These are phyloP conservation scores for Nanger granti DNA, from an alignment of 2,113 vertebrate genomes.

Conservation along the genomic window DNA sequence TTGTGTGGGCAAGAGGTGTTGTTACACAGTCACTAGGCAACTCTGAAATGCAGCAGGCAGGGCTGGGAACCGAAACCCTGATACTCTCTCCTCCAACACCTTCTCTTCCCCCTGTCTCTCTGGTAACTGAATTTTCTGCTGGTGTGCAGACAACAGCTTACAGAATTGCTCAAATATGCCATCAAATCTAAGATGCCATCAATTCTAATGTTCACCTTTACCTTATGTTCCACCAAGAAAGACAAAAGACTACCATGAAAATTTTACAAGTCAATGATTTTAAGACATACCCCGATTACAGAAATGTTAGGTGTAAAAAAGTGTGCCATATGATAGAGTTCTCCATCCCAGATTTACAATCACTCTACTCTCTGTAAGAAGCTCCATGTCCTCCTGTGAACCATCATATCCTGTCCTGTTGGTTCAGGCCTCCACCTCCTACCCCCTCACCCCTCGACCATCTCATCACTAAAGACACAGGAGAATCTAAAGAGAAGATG, in stretches of 20 bases:
- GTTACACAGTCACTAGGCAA: background rate
- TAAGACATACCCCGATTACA: background rate
- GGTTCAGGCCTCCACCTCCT: background rate
- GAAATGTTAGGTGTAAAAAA: constrained; percentile 10
- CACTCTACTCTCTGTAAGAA: background rate
- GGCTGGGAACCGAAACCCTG: background rate
- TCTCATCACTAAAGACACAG: background rate
- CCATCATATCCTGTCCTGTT: background rate
- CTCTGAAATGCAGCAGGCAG: background rate
- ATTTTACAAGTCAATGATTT: background rate
- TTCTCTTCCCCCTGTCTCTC: background rate
- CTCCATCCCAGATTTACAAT: background rate
- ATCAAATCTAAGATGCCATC: constrained; percentile 15
- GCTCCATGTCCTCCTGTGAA: background rate
- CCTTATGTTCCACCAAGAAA: background rate
- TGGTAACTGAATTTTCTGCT: constrained; percentile 17
- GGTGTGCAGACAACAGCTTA: background rate
- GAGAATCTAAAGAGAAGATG: background rate
- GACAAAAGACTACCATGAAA: constrained; percentile 10
- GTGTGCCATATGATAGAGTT: background rate
- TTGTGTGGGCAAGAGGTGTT: background rate
- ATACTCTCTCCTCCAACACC: no score
- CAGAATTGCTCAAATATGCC: background rate
- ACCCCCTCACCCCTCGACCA: background rate
- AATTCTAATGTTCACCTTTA: background rate